Percentiles rank a stretch among this genome's conserved stretches.
phyloP scores from a whole-genome alignment of 2,797 vertebrate species.

The Antrozous pallidus region DNA sequence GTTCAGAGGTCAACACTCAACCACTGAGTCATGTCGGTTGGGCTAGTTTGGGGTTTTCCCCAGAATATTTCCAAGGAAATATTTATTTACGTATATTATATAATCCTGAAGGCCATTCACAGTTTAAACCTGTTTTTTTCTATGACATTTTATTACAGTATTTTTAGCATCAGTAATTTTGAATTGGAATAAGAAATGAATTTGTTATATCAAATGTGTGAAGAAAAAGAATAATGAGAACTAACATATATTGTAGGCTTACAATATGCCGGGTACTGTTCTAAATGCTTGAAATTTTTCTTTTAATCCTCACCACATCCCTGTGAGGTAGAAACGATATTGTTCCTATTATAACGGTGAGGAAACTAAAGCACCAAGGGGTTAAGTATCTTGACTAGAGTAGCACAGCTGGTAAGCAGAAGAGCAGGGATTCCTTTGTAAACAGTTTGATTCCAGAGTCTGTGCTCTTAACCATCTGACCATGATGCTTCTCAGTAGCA shows the following conservation, averaged over 20 bases:
- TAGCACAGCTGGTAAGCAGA: not conserved
- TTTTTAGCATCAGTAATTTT: constrained; percentile 32
- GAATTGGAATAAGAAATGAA: not conserved
- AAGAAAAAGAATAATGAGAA: not conserved
- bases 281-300: not conserved
- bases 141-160: not conserved
- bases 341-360: constrained; percentile 37
- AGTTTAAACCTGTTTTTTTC: not conserved
- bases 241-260: not conserved
- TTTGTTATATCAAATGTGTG: not conserved
- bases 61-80: constrained; percentile 40
- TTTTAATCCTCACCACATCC: not conserved
- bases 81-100: not conserved
- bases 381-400: not conserved
- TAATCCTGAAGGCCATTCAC: not conserved
- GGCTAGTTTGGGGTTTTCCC: not conserved
- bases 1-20: too few species aligned
- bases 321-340: not conserved
- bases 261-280: not conserved
- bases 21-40: too few species aligned
- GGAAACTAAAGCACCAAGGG: not conserved
- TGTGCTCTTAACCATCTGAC: not conserved
- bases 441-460: not conserved
- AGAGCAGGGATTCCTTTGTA: not conserved
- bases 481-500: not conserved